Evolutionary conservation across 2,113 vertebrate species (phyloP).

Genomic region (Nerophis ophidion): DNA sequence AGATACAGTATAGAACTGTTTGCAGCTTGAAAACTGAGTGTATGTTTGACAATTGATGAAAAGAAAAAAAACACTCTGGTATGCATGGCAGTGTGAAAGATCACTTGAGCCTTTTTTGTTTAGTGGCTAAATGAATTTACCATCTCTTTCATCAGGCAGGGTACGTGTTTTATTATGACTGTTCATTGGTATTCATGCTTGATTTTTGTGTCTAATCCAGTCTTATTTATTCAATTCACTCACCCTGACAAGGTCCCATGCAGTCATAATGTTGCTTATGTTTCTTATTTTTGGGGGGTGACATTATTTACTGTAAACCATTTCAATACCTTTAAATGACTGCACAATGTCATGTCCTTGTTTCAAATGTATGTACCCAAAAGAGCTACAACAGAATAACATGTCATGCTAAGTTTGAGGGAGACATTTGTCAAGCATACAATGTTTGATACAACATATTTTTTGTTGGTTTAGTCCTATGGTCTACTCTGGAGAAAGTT

Average conservation of each 20-base stretch:
- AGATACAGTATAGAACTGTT: conserved; percentile 33
- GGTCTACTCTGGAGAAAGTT: conserved; percentile 37
- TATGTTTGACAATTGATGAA: conserved; percentile 40
- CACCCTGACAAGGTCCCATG: conserved; percentile 15
- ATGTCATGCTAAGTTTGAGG: background rate
- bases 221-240: conserved; percentile 24
- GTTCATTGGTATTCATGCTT: conserved; percentile 24
- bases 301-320: conserved; percentile 19
- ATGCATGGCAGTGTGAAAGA: conserved; percentile 47
- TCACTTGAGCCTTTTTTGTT: conserved; percentile 47
- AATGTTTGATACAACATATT: too few relatives aligned
- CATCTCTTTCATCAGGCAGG: conserved; percentile 25
- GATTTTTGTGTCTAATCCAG: conserved; percentile 17
- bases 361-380: conserved; percentile 7
- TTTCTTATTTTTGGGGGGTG: conserved; percentile 26
- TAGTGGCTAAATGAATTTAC: conserved; percentile 48
- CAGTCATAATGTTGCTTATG: conserved; percentile 16
- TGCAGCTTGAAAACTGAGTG: conserved; percentile 45
- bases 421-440: background rate
- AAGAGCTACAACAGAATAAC: background rate
- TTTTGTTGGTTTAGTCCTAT: conserved; percentile 26
- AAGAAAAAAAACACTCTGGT: conserved; percentile 24
- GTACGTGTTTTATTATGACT: conserved; percentile 15
- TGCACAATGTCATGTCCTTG: conserved; percentile 38
- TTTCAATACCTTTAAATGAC: conserved; percentile 34